phyloP scores from a whole-genome alignment of 2,888 invertebrate species.

The Alviniconcha strummeri region DNA sequence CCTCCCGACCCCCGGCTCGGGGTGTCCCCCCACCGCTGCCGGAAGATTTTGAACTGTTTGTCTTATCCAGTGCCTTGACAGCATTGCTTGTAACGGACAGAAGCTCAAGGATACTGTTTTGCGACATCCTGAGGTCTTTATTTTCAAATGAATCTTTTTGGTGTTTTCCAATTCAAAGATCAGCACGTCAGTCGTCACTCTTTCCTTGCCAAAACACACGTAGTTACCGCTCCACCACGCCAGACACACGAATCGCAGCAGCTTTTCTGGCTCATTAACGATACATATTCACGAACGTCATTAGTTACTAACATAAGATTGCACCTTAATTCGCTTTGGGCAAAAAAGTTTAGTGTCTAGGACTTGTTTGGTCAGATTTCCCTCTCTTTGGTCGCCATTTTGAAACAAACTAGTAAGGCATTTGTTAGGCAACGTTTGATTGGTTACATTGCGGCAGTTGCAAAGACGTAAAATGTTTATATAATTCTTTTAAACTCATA shows the following conservation, averaged over 20 bases:
- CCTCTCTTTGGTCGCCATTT: conserved; percentile 53
- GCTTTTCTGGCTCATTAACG: background rate
- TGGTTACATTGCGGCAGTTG: conserved; percentile 38
- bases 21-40: conserved; percentile 31
- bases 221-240: too few relatives aligned
- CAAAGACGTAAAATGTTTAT: background rate
- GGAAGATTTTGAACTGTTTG: conserved; percentile 32
- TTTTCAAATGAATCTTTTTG: background rate
- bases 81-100: conserved; percentile 62
- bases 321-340: too few relatives aligned
- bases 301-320: too few relatives aligned
- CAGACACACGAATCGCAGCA: too few relatives aligned
- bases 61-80: conserved; percentile 59
- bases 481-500: too few relatives aligned
- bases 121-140: conserved; percentile 29
- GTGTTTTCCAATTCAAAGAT: background rate
- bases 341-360: background rate
- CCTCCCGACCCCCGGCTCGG: background rate
- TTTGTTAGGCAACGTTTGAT: conserved; percentile 44
- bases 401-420: conserved; percentile 48
- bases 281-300: background rate
- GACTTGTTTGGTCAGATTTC: conserved; percentile 44
- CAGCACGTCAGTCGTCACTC: background rate
- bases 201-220: too few relatives aligned
- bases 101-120: conserved; percentile 55